Base-by-base conservation (phyloP, 2,113 vertebrate species). In the Cinclus cinclus region DNA sequence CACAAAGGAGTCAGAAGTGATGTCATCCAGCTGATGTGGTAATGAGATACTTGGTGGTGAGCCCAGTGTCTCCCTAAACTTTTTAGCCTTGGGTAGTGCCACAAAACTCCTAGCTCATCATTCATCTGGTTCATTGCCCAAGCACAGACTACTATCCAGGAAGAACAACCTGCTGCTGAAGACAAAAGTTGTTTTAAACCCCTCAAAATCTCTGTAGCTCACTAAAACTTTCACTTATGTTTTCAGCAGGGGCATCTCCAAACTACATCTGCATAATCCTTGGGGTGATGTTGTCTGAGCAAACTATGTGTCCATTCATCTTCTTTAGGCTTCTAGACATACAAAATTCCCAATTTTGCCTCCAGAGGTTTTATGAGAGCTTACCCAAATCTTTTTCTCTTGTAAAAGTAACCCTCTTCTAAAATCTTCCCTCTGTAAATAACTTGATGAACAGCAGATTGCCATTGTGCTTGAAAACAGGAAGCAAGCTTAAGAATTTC, bases 401-500 rank as follows among this genome's bases (percentile, higher is more conserved):
- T 89, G 17, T 39, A 24, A 52, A 82, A 90, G 47, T 75, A 78
- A n/a, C 25, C 18, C 2, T 59, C 20, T 92, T 68, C 19, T 65
- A 68, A 89, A 87, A 47, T 93, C 10, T 87, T 76, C 22, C 28
- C 3, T 71, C 37, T 49, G 44, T 87, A 83, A 95, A 94, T 90
- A 79, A 82, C 25, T 87, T 91, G 62, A 91, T 3, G 8, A 93
- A 82, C 6, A 71, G 41, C 62, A 89, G 49, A 79, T 33, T 84
- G 52, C 9, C 52, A 55, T 59, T 89, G 27, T 39, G 24, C 62
- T 82, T 68, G 65, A 79, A 82, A 94, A 73, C 33, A 79, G 81
- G 74, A 93, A 95, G 31, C 33, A 71, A 90, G 31, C 17, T 79
- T 64, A 64, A 91, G 70, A 94, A 33, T 19, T 87, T 92, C 70